Evolutionary conservation across 2,113 vertebrate species (phyloP).

Genomic region (Dromas ardeola): DNA sequence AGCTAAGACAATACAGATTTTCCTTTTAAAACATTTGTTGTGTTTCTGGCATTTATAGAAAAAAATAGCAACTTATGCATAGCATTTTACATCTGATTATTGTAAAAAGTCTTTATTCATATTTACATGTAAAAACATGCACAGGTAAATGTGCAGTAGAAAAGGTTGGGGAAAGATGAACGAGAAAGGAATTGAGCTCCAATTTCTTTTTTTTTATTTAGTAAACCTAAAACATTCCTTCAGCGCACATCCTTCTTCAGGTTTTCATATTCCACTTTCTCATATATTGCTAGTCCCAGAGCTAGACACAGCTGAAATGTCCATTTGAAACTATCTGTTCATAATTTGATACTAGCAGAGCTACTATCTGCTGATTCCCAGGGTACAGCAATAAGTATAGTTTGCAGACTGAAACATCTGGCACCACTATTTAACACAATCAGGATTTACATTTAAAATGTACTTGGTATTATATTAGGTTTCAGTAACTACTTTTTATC

Average conservation of each 20-base stretch:
- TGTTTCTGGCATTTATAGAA: not conserved
- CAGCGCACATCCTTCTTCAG: not conserved
- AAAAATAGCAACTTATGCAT: not conserved
- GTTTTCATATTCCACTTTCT: not conserved
- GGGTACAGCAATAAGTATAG: not conserved
- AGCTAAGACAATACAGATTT: not conserved
- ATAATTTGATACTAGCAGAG: not conserved
- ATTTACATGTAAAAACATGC: not conserved
- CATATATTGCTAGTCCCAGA: not conserved
- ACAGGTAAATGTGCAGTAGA: not conserved
- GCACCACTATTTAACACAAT: not conserved
- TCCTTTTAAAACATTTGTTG: not conserved
- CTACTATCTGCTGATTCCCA: constrained; percentile 30
- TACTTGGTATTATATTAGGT: not conserved
- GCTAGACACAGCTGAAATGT: not conserved
- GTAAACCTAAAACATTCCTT: not conserved
- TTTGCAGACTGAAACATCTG: constrained; percentile 30
- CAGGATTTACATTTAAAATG: constrained; percentile 23
- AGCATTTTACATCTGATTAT: not conserved
- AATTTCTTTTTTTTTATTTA: not conserved
- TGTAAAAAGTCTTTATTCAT: not conserved
- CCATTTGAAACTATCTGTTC: not conserved
- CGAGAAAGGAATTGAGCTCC: not conserved
- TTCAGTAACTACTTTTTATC: constrained; percentile 36
- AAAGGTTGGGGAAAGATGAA: not conserved